Evolutionary conservation across 2,888 invertebrate genomes (phyloP).

Genomic region (Crossocerus cetratus): DNA sequence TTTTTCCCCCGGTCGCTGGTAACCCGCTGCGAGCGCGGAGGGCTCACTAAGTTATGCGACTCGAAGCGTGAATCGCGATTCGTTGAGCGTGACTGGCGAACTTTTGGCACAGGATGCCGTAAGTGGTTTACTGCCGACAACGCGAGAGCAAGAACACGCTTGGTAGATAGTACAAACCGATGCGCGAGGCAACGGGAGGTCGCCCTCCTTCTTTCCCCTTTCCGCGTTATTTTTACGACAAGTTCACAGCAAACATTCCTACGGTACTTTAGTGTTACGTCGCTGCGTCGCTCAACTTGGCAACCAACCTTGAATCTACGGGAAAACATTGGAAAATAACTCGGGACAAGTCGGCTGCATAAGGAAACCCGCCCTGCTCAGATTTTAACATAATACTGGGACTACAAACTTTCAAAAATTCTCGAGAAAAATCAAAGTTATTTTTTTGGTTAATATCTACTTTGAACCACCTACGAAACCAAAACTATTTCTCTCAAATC

Average conservation of each 20-base stretch:
- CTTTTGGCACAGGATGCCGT: slow-evolving; percentile 54
- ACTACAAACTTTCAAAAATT: too few species aligned
- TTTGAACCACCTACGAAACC: too few species aligned
- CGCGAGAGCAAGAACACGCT: slow-evolving; percentile 30
- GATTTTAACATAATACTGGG: too few species aligned
- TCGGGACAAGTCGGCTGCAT: too few species aligned
- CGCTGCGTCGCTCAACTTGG: too few species aligned
- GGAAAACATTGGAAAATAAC: too few species aligned
- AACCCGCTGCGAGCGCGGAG: slow-evolving; percentile 10
- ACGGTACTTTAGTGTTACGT: too few species aligned
- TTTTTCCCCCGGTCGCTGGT: background rate
- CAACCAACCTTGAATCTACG: too few species aligned
- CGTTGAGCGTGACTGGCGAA: slow-evolving; percentile 41
- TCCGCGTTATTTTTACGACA: background rate
- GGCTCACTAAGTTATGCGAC: background rate
- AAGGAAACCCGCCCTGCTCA: too few species aligned
- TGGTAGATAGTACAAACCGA: slow-evolving; percentile 30
- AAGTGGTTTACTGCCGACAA: slow-evolving; percentile 54
- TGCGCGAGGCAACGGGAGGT: slow-evolving; percentile 52
- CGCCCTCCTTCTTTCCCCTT: slow-evolving; percentile 37
- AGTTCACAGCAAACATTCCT: background rate
- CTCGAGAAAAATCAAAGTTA: too few species aligned
- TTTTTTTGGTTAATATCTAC: too few species aligned
- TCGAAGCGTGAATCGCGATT: slow-evolving; percentile 19
- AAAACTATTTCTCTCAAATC: too few species aligned